phyloP scores from a whole-genome alignment of 2,797 vertebrate species.

The Trichosurus vulpecula region DNA sequence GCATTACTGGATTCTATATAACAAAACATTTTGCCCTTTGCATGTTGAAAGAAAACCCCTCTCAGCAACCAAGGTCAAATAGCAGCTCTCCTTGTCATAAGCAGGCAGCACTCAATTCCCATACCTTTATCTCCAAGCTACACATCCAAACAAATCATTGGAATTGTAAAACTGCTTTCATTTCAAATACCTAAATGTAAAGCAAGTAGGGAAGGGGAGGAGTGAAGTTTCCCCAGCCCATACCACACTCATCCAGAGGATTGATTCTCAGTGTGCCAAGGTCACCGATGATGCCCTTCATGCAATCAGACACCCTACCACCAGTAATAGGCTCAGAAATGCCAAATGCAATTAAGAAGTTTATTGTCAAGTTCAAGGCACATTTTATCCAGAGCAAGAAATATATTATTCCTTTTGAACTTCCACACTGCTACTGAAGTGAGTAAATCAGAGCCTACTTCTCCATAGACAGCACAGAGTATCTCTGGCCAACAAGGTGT shows the following conservation, averaged over 20 bases:
- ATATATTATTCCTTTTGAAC: background rate
- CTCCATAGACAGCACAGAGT: background rate
- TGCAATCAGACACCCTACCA: background rate
- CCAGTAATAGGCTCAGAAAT: background rate
- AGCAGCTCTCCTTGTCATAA: background rate
- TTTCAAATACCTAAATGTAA: background rate
- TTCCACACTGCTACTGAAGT: background rate
- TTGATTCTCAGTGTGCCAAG: background rate
- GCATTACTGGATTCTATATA: background rate
- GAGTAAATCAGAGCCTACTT: conserved; percentile 20
- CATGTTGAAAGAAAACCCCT: background rate
- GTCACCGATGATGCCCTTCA: background rate
- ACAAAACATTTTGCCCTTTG: background rate
- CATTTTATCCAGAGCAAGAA: background rate
- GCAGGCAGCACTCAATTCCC: background rate
- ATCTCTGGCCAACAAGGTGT: background rate
- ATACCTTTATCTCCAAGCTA: background rate
- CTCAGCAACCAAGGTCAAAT: background rate
- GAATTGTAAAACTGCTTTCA: background rate
- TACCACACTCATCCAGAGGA: background rate
- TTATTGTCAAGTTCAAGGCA: background rate
- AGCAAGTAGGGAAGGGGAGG: background rate
- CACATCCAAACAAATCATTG: background rate
- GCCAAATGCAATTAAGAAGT: background rate
- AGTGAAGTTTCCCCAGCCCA: background rate